Percentiles rank a stretch among this genome's conserved stretches.
These are phyloP conservation scores for Meriones psammophilus DNA, from an alignment of 2,797 vertebrate species.

Conservation along the genomic window DNA sequence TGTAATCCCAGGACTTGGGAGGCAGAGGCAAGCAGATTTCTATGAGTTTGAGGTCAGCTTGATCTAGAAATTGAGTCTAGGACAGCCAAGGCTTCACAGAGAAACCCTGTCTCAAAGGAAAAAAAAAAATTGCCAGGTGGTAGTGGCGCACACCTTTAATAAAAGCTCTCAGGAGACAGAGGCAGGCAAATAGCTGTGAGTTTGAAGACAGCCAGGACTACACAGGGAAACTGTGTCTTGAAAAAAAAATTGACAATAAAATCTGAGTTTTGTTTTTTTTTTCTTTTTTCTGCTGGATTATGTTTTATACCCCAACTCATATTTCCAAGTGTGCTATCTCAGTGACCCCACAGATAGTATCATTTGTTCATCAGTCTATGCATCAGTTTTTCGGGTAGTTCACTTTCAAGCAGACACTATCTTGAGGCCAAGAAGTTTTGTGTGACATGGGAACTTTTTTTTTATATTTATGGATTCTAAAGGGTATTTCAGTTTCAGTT, in stretches of 20 bases:
- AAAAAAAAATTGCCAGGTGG: no score
- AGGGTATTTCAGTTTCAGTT: neutral
- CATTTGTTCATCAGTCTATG: neutral
- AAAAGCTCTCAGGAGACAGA: neutral
- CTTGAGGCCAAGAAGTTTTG: slow-evolving; percentile 37
- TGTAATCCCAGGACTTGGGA: neutral
- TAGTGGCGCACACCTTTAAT: neutral
- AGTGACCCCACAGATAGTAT: slow-evolving; percentile 15
- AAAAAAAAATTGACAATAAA: neutral
- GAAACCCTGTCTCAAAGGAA: neutral
- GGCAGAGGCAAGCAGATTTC: neutral
- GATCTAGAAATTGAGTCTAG: neutral
- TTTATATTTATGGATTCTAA: neutral
- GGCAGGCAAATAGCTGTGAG: neutral
- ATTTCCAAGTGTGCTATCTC: slow-evolving; percentile 6
- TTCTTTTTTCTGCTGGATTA: slow-evolving; percentile 46
- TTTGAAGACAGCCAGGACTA: neutral
- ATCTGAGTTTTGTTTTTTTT: slow-evolving; percentile 56
- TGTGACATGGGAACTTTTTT: neutral
- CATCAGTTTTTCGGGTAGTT: slow-evolving; percentile 10
- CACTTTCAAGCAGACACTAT: neutral
- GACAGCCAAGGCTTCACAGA: neutral
- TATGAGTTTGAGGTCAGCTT: neutral
- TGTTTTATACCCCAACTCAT: neutral
- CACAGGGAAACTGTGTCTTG: neutral